phyloP scores from a whole-genome alignment of 1,140 invertebrate genomes.

The Apis dorsata region DNA sequence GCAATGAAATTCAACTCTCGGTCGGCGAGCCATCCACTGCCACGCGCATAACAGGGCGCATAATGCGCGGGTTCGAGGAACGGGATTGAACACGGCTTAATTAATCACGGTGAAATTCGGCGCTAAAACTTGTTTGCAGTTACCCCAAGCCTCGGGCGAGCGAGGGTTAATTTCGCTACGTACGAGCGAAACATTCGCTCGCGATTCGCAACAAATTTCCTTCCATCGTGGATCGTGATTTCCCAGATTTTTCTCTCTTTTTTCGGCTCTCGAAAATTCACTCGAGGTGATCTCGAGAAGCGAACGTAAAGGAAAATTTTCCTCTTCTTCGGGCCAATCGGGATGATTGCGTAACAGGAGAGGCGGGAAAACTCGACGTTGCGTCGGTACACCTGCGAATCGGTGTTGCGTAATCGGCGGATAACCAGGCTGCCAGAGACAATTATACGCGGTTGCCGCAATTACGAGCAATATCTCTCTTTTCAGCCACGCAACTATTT shows the following conservation, averaged over 20 bases:
- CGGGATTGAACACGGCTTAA: conserved; percentile 33
- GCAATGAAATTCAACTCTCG: not conserved
- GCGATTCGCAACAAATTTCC: not conserved
- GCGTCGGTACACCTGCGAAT: not conserved
- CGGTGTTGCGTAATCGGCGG: conserved; percentile 27
- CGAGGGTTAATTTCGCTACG: conserved; percentile 13
- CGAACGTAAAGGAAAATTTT: too few species aligned
- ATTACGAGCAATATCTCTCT: conserved; percentile 7
- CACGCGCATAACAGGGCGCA: not conserved
- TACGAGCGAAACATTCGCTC: not conserved
- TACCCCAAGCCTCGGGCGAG: not conserved
- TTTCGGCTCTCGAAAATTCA: not conserved
- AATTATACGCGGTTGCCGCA: conserved; percentile 38
- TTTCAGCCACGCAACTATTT: conserved; percentile 24
- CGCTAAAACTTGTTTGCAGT: conserved; percentile 22
- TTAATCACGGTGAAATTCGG: conserved; percentile 35
- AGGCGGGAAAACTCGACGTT: not conserved
- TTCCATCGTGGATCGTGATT: not conserved
- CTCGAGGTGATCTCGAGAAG: too few species aligned
- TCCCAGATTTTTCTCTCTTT: too few species aligned
- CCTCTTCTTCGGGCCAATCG: not conserved
- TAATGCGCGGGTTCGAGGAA: not conserved
- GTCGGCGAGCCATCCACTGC: not conserved
- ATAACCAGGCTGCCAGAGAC: conserved; percentile 33
- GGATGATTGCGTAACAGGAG: conserved; percentile 21